These are phyloP conservation scores for Aphelinus certus DNA, from an alignment of 1,140 invertebrate genomes.

Conservation along the genomic window DNA sequence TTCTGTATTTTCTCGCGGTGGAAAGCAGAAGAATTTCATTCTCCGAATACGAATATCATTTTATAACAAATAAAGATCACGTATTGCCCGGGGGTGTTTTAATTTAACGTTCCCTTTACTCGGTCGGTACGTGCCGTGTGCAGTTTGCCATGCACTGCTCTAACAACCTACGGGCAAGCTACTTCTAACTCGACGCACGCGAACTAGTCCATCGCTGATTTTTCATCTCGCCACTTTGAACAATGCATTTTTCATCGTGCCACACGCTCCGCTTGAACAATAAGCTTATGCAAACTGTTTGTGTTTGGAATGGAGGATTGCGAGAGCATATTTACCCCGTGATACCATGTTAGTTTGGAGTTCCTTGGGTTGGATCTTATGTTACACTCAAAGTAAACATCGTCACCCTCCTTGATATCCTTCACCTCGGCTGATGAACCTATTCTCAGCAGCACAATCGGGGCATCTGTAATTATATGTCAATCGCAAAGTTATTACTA, in stretches of 20 bases:
- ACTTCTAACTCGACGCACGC: background rate
- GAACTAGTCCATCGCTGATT: background rate
- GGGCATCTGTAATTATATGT: conserved; percentile 60
- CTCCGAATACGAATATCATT: background rate
- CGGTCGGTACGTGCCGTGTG: no score
- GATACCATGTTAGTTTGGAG: conserved; percentile 70
- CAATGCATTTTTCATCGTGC: no score
- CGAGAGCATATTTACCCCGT: conserved; percentile 65
- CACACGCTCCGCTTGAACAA: background rate
- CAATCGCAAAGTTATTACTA: no score
- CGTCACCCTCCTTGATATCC: conserved; percentile 70
- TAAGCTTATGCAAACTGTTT: background rate
- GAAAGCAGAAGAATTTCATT: no score
- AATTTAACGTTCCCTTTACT: conserved; percentile 22
- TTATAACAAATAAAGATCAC: conserved; percentile 16
- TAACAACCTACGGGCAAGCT: background rate
- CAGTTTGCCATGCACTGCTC: no score
- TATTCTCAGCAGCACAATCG: conserved; percentile 67
- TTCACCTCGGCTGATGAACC: conserved; percentile 66
- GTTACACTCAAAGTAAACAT: conserved; percentile 64
- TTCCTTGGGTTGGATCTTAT: conserved; percentile 70
- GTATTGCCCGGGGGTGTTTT: conserved; percentile 13
- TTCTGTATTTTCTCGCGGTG: no score
- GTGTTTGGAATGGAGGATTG: conserved; percentile 4
- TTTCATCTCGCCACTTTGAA: background rate